Conservation (phyloP, 2,888 invertebrate genomes). For the Cosmia pyralina region DNA sequence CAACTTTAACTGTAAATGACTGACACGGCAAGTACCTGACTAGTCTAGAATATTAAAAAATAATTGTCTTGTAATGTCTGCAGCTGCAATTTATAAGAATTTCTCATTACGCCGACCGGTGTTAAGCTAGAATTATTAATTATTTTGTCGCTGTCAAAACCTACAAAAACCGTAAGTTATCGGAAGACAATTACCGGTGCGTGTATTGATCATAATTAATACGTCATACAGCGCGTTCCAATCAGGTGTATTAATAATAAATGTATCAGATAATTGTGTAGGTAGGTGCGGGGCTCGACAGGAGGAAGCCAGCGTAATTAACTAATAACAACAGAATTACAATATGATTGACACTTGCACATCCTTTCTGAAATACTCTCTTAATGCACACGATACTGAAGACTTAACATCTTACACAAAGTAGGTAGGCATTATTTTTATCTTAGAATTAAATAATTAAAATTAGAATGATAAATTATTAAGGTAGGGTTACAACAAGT, state of each 20-base stretch:
- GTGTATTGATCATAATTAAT: slow-evolving; percentile 63
- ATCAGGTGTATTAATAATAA: slow-evolving; percentile 63
- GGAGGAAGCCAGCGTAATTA: slow-evolving; percentile 58
- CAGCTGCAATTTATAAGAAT: slow-evolving; percentile 50
- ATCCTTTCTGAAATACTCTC: slow-evolving; percentile 40
- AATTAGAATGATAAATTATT: no score
- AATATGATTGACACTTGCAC: slow-evolving; percentile 61
- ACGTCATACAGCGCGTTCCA: slow-evolving; percentile 58
- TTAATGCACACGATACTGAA: slow-evolving; percentile 12
- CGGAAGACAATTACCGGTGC: slow-evolving; percentile 60
- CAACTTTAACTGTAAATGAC: slow-evolving; percentile 2
- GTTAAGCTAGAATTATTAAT: slow-evolving; percentile 61
- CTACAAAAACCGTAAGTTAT: slow-evolving; percentile 55
- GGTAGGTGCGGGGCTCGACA: slow-evolving; percentile 36
- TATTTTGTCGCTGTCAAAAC: slow-evolving; percentile 61
- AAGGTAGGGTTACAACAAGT: no score
- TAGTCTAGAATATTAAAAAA: slow-evolving; percentile 12
- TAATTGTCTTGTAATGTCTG: slow-evolving; percentile 25
- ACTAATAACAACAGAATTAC: slow-evolving; percentile 55
- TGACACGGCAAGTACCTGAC: not conserved
- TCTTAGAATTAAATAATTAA: not conserved
- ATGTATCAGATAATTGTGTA: slow-evolving; percentile 58
- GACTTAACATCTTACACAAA: not conserved
- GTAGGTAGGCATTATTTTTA: not conserved
- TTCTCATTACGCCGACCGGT: slow-evolving; percentile 45